Evolutionary conservation across 2,797 vertebrate species (phyloP).

Genomic region (Botia almorhae): DNA sequence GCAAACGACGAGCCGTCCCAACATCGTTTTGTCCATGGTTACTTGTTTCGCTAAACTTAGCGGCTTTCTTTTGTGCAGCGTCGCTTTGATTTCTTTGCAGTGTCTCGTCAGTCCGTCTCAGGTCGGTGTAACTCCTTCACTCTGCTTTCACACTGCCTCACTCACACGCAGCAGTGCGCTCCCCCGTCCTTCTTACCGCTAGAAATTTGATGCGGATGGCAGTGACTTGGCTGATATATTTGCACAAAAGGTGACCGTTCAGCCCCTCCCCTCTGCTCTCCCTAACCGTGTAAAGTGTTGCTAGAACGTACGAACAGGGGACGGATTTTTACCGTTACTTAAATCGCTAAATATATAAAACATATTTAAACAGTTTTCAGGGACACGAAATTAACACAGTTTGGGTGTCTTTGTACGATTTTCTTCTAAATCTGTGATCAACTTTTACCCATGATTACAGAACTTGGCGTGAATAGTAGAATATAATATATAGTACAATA

Average conservation of each 20-base stretch:
- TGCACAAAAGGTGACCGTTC: constrained; percentile 82
- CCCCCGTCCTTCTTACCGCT: constrained; percentile 56
- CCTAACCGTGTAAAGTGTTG: constrained; percentile 67
- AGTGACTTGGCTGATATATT: constrained; percentile 80
- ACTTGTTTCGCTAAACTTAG: constrained; percentile 57
- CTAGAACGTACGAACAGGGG: constrained; percentile 65
- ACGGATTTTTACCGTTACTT: neutral
- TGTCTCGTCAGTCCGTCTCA: constrained; percentile 11
- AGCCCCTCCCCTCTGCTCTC: constrained; percentile 53
- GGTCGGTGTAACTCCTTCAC: constrained; percentile 33
- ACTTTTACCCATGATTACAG: neutral
- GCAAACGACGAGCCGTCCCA: constrained; percentile 69
- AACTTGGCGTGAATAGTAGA: neutral
- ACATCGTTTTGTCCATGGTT: constrained; percentile 69
- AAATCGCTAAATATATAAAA: neutral
- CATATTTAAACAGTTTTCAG: neutral
- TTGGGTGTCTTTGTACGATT: neutral
- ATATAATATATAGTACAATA: neutral
- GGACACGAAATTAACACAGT: neutral
- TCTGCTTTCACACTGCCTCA: constrained; percentile 54
- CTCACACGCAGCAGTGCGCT: constrained; percentile 53
- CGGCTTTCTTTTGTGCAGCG: constrained; percentile 58
- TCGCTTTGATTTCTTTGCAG: constrained; percentile 20
- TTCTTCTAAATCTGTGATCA: neutral
- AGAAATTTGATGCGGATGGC: constrained; percentile 81